Percentiles rank a stretch among this genome's conserved stretches.
Evolutionary conservation across 2,113 vertebrate genomes (phyloP).

Genomic region (Silurus asotus): DNA sequence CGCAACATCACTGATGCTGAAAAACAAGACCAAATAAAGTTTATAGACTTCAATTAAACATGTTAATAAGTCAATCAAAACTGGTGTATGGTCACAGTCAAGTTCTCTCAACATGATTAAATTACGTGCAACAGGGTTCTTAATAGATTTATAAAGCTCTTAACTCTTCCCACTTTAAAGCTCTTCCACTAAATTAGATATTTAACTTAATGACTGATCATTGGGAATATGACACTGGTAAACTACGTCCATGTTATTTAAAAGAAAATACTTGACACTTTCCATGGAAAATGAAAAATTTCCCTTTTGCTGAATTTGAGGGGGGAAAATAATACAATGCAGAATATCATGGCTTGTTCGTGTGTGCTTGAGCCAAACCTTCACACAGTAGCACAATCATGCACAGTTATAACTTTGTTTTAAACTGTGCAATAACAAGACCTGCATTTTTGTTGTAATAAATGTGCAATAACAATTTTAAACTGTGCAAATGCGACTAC

Average conservation of each 20-base stretch:
- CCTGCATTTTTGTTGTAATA: too few relatives aligned
- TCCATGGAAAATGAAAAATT: too few relatives aligned
- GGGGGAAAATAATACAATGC: background rate
- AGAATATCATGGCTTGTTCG: background rate
- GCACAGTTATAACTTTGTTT: background rate
- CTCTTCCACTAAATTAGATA: background rate
- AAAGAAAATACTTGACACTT: background rate
- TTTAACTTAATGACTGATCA: background rate
- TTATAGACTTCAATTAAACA: background rate
- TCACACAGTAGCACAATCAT: background rate
- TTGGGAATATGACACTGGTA: background rate
- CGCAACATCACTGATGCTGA: conserved; percentile 92
- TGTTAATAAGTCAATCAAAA: background rate
- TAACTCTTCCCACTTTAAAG: background rate
- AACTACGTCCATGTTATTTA: background rate
- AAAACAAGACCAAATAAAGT: conserved; percentile 61
- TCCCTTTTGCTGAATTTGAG: background rate
- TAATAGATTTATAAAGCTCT: background rate
- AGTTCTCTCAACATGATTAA: background rate
- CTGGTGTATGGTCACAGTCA: too few relatives aligned
- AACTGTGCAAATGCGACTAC: too few relatives aligned
- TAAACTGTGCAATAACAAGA: too few relatives aligned
- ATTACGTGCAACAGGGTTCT: background rate
- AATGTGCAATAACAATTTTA: too few relatives aligned
- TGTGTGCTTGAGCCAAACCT: background rate